These are phyloP conservation scores for Epinephelus moara DNA, from an alignment of 2,113 vertebrate genomes.

Conservation along the genomic window DNA sequence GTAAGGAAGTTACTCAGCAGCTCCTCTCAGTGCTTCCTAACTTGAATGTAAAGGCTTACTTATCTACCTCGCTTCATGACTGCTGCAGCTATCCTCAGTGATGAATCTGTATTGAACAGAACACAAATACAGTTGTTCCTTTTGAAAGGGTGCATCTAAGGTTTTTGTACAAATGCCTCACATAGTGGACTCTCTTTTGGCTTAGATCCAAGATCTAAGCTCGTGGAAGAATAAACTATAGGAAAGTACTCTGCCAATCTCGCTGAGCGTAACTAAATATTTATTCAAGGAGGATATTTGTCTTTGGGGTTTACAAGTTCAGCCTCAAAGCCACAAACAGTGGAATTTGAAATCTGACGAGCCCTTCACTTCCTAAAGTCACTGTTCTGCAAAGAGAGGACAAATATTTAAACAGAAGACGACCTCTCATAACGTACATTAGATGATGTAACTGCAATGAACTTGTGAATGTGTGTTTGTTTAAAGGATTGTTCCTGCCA, in stretches of 20 bases:
- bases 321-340: conserved; percentile 24
- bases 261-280: conserved; percentile 48
- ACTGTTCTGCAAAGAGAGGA: not conserved
- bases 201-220: conserved; percentile 2
- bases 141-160: not conserved
- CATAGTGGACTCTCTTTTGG: not conserved
- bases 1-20: not conserved
- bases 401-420: conserved; percentile 10
- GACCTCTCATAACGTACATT: conserved; percentile 8
- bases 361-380: not conserved
- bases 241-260: conserved; percentile 34
- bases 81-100: not conserved
- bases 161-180: conserved; percentile 1
- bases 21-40: conserved; percentile 2
- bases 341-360: conserved; percentile 30
- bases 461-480: not conserved
- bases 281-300: conserved; percentile 55
- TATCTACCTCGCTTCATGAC: not conserved
- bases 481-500: not conserved
- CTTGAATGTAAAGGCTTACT: not conserved
- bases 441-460: not conserved
- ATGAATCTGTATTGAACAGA: not conserved
- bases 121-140: not conserved
- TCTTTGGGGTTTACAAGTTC: conserved; percentile 39
- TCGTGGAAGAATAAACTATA: conserved; percentile 28